These are phyloP conservation scores for Coelinius sp. DNA, from an alignment of 2,888 invertebrate species.

Conservation along the genomic window DNA sequence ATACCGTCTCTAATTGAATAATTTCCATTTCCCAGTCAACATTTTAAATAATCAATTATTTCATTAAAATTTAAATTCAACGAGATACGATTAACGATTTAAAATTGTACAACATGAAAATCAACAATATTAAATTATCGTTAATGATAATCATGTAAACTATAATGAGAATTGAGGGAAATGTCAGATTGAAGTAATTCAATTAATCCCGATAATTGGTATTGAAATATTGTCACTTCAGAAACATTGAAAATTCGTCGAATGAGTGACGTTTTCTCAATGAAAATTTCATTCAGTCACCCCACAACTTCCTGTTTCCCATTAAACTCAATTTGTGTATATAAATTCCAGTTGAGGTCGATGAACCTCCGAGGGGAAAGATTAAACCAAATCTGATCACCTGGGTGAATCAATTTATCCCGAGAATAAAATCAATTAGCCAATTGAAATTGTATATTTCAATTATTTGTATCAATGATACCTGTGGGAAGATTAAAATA, in stretches of 20 bases:
- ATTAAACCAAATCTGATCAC: background rate
- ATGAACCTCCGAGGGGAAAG: background rate
- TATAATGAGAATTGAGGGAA: background rate
- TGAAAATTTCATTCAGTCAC: constrained; percentile 7
- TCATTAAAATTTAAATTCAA: background rate
- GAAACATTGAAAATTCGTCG: background rate
- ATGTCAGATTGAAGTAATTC: background rate
- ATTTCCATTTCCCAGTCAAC: background rate
- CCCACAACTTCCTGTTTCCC: constrained; percentile 15
- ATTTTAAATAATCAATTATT: background rate
- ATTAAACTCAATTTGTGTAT: constrained; percentile 6
- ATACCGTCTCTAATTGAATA: constrained; percentile 22
- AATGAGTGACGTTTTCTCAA: constrained; percentile 4
- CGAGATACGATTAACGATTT: background rate
- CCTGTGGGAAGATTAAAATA: too few species aligned
- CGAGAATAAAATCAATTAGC: background rate
- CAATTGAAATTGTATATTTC: background rate
- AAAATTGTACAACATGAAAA: background rate
- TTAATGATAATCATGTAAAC: background rate
- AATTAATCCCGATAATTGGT: background rate
- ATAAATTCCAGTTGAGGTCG: background rate
- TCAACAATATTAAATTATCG: background rate
- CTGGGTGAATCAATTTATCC: background rate
- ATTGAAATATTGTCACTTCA: background rate
- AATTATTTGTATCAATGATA: background rate